Evolutionary conservation across 2,113 vertebrate genomes (phyloP).

Genomic region (Cyphomyrus plagiostoma): DNA sequence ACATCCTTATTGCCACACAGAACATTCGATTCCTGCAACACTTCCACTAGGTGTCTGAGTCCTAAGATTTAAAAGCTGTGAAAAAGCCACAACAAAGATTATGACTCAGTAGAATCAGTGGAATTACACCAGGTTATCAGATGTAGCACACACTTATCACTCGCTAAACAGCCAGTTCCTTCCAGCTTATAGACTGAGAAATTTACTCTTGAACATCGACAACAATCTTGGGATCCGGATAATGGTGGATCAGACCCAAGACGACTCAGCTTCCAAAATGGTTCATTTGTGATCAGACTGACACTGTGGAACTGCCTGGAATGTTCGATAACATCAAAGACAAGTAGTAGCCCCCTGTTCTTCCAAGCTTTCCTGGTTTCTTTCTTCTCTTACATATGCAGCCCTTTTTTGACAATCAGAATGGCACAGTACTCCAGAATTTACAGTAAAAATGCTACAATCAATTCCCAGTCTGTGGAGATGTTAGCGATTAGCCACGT

Average conservation of each 20-base stretch:
- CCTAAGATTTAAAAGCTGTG: neutral
- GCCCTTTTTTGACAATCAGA: neutral
- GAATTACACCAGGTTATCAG: neutral
- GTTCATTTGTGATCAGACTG: neutral
- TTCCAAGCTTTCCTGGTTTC: neutral
- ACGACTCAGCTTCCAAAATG: neutral
- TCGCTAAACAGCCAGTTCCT: neutral
- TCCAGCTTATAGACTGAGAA: neutral
- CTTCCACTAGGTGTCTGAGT: neutral
- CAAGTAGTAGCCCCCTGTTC: neutral
- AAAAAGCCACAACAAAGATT: constrained; percentile 3
- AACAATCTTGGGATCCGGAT: neutral
- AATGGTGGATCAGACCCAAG: neutral
- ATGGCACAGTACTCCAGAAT: neutral
- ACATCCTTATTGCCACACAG: neutral
- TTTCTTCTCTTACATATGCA: neutral
- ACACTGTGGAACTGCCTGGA: neutral
- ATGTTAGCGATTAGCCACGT: neutral
- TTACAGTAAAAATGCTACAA: neutral
- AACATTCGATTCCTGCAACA: neutral
- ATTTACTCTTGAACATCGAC: neutral
- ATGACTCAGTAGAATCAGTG: neutral
- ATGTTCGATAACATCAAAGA: neutral
- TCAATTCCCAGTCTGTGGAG: neutral
- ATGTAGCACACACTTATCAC: neutral